Base-by-base conservation (phyloP, 2,797 vertebrate species). In the Amphiprion clarkii region DNA sequence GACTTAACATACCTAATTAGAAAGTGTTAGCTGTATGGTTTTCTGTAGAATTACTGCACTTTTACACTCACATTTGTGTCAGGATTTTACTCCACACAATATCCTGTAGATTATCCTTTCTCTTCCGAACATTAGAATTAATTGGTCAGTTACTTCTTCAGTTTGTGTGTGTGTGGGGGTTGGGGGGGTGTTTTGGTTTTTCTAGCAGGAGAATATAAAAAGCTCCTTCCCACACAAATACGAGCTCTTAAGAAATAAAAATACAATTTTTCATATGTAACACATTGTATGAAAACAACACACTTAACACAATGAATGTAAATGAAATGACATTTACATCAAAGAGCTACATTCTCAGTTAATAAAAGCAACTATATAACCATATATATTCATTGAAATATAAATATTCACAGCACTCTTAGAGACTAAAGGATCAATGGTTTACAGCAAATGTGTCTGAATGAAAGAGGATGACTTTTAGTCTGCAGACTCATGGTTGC, bases 401-500 rank as follows among this genome's bases (percentile, higher is more conserved):
- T 83, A 83, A 89, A 93, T 92, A 90, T 87, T 90, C 89, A 93
- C 92, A 94, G 91, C 80, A 81, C 71, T 73, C 42, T 42, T 51
- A 80, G 61, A 65, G 46, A 74, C 51, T 55, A 62, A 54, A 16
- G 62, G 71, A 62, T 48, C 27, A 73, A 61, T 70, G 64, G 56
- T 76, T 88, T 82, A 82, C 81, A 88, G 73, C 69, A 58, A 56
- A 63, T 58, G 13, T 31, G 75, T 67, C 17, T 62, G 23, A 19
- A 76, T 44, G 36, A 67, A 13, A 9, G 12, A 16, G 4, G 11
- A 1, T 27, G 6, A 33, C 19, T 9, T 49, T 58, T 42, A 52
- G 17, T 74, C 73, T n/a, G 33, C 21, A 62, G 66, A 54, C 11
- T 67, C 14, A 16, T 40, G 10, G 25, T 42, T 58, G 11, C 62